Conservation (phyloP, 2,113 vertebrate genomes). For the Panurus biarmicus region DNA sequence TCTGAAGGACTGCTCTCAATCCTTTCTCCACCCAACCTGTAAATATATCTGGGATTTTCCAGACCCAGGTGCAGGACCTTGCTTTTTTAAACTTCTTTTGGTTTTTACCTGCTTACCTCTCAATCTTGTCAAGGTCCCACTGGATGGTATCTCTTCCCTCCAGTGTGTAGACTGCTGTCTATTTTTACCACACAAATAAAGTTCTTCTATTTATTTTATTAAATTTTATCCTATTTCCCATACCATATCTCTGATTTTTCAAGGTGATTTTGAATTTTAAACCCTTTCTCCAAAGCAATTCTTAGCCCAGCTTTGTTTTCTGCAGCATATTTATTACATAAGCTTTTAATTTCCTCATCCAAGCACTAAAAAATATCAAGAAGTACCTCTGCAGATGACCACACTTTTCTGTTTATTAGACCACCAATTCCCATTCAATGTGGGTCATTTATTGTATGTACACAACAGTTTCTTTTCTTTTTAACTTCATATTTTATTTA, state of each 20-base stretch:
- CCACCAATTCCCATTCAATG: accelerated
- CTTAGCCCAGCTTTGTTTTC: not conserved
- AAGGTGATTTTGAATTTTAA: not conserved
- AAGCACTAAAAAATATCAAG: not conserved
- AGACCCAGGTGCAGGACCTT: not conserved
- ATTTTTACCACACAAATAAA: not conserved
- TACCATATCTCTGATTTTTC: not conserved
- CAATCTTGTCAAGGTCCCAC: not conserved
- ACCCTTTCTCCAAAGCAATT: not conserved
- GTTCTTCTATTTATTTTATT: not conserved
- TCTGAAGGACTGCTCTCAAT: not conserved
- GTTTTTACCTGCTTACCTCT: not conserved
- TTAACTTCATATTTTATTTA: not conserved
- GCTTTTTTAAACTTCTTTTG: not conserved
- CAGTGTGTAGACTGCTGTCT: not conserved
- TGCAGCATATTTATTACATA: not conserved
- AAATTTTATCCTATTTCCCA: not conserved
- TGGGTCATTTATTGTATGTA: not conserved
- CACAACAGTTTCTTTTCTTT: not conserved
- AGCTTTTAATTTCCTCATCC: not conserved
- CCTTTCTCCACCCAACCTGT: not conserved
- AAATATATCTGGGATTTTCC: not conserved
- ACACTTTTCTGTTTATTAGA: not conserved
- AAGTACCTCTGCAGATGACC: not conserved
- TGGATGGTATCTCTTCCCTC: not conserved